Evolutionary conservation across 2,797 vertebrate genomes (phyloP).

Genomic region (Okamejei kenojei): DNA sequence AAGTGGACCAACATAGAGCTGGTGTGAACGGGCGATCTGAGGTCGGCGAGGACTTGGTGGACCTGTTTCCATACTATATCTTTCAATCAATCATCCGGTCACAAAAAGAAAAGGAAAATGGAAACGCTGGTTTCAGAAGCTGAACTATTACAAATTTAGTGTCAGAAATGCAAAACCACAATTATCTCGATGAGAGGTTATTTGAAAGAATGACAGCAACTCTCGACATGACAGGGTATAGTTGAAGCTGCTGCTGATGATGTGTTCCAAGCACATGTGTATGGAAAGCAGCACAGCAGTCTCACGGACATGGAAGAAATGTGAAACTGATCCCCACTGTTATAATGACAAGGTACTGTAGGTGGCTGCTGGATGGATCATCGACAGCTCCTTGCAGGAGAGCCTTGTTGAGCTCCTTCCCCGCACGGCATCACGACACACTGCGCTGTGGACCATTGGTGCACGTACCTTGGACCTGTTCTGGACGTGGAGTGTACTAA

Average conservation of each 20-base stretch:
- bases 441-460: not conserved
- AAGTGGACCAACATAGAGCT: too few relatives aligned
- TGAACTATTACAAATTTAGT: not conserved
- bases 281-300: not conserved
- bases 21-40: too few relatives aligned
- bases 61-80: too few relatives aligned
- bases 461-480: not conserved
- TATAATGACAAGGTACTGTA: not conserved
- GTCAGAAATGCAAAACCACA: not conserved
- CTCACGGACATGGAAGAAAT: not conserved
- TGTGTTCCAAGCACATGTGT: not conserved
- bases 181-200: not conserved
- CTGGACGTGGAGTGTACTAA: too few relatives aligned
- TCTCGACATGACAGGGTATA: not conserved
- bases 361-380: not conserved
- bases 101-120: not conserved
- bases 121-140: not conserved
- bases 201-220: constrained; percentile 6
- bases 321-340: not conserved
- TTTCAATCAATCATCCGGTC: too few relatives aligned
- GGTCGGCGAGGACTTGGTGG: too few relatives aligned
- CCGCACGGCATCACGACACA: not conserved
- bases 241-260: not conserved
- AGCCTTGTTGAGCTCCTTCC: not conserved
- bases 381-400: not conserved